Percentiles rank a stretch among this genome's conserved stretches.
phyloP scores from a whole-genome alignment of 2,113 vertebrate species.

The Varanus salvator region DNA sequence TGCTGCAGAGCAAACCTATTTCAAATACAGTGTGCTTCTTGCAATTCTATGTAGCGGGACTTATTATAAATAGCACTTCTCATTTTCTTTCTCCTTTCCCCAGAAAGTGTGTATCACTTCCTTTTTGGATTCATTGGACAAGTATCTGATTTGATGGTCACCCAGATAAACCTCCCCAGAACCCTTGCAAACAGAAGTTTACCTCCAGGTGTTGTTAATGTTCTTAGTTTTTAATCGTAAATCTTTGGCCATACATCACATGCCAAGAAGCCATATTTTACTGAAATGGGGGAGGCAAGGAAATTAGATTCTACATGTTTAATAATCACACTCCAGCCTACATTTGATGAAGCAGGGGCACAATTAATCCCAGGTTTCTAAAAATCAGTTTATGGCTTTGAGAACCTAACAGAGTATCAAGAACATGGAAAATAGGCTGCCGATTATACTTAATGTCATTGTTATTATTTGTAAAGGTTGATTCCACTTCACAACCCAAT shows the following conservation, averaged over 20 bases:
- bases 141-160: background rate
- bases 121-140: background rate
- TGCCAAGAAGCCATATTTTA: slow-evolving; percentile 1
- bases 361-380: background rate
- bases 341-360: background rate
- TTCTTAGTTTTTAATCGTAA: background rate
- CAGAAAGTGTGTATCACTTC: background rate
- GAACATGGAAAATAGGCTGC: background rate
- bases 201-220: background rate
- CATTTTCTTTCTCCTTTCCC: slow-evolving; percentile 32
- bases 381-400: background rate
- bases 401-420: background rate
- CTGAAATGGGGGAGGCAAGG: slow-evolving; percentile 10
- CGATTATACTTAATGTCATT: no score
- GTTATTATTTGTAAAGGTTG: no score
- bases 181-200: background rate
- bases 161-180: background rate
- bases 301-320: background rate
- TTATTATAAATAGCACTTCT: slow-evolving; percentile 25
- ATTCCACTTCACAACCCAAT: no score
- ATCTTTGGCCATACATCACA: slow-evolving; percentile 16
- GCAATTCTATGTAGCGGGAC: slow-evolving; percentile 35
- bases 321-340: background rate
- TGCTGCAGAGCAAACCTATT: slow-evolving; percentile 6
- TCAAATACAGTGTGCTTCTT: slow-evolving; percentile 28